Evolutionary conservation across 1,140 invertebrate genomes (phyloP).

Genomic region (Apis dorsata): DNA sequence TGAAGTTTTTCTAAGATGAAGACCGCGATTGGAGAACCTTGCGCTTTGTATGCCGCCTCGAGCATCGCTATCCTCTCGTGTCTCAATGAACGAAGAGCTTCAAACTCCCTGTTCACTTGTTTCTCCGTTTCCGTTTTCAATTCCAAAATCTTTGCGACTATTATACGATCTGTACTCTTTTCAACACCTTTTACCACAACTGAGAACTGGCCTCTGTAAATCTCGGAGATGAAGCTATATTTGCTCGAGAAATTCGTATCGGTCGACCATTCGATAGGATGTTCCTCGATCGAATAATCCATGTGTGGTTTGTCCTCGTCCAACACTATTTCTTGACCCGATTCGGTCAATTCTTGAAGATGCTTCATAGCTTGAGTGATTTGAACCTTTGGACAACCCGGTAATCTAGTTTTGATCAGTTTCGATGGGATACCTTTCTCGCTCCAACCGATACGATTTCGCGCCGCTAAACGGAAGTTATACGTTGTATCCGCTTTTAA

Average conservation of each 20-base stretch:
- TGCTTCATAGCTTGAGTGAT: slow-evolving; percentile 90
- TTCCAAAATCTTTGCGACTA: slow-evolving; percentile 91
- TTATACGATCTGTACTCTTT: slow-evolving; percentile 85
- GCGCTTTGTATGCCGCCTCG: slow-evolving; percentile 86
- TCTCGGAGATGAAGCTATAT: slow-evolving; percentile 91
- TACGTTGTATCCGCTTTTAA: slow-evolving; percentile 90
- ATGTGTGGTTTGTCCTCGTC: slow-evolving; percentile 83
- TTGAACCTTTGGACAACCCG: slow-evolving; percentile 85
- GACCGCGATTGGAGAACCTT: slow-evolving; percentile 84
- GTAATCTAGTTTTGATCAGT: slow-evolving; percentile 84
- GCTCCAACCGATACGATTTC: slow-evolving; percentile 97
- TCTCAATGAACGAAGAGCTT: slow-evolving; percentile 88
- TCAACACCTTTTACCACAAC: slow-evolving; percentile 91
- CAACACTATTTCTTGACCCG: slow-evolving; percentile 85
- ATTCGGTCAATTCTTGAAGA: slow-evolving; percentile 90
- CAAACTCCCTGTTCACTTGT: slow-evolving; percentile 88
- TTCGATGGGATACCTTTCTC: slow-evolving; percentile 88
- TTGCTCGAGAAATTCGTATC: slow-evolving; percentile 85
- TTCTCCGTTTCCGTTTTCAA: slow-evolving; percentile 84
- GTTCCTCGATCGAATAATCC: slow-evolving; percentile 88
- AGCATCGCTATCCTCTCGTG: slow-evolving; percentile 92
- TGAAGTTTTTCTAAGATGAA: slow-evolving; percentile 93
- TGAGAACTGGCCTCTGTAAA: slow-evolving; percentile 90
- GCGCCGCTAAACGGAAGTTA: slow-evolving; percentile 92
- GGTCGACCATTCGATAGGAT: slow-evolving; percentile 86